Evolutionary conservation across 2,888 invertebrate species (phyloP), one percentile per base, ranked within the genome.

Genomic region (Dichetophora obliterata): DNA sequence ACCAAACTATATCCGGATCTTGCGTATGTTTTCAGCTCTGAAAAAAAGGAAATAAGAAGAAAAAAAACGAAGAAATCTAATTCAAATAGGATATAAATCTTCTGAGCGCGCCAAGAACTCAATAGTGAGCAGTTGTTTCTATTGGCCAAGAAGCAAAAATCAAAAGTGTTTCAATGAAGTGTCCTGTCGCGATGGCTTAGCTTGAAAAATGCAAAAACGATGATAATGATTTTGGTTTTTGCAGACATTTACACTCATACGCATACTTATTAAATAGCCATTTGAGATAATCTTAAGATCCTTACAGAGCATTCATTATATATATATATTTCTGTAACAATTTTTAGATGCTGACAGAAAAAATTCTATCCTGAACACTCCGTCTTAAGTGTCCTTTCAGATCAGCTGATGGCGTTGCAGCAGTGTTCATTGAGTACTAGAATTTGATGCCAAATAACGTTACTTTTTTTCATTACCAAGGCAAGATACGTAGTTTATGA

Each of bases 401-500:
- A 61, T 59, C 59, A 24, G 22, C 27, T 61, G 27, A 43, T 43
- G 43, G 19, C 34, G 3, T n/a, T 27, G 14, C 34, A 37, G 16
- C 14, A 43, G 43, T 43, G 11, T 43, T 43, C 43, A 31, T n/a
- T 65, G 63, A 37, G 19, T n/a, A n/a, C 34, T n/a, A 34, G 27
- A 65, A 34, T n/a, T 24, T 50, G 24, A 11, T 50, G 16, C 68
- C 68, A 9, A 68, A 68, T 24, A 50, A 50, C 68, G 50, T 68
- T 54, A 19, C 57, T 31, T 59, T 61, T 43, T 72, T 24, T 72
- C 72, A 48, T 75, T 79, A 80, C 77, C 78, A 78, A 77, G 76
- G 73, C 75, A 76, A 73, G 76, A 77, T 69, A n/a, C n/a, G n/a
- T n/a, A 76, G 78, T 77, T 78, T 77, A 80, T 75, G 79, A 77